Evolutionary conservation across 2,888 invertebrate genomes (phyloP), one percentile per base, ranked within the genome.

Genomic region (Agrochola circellaris): DNA sequence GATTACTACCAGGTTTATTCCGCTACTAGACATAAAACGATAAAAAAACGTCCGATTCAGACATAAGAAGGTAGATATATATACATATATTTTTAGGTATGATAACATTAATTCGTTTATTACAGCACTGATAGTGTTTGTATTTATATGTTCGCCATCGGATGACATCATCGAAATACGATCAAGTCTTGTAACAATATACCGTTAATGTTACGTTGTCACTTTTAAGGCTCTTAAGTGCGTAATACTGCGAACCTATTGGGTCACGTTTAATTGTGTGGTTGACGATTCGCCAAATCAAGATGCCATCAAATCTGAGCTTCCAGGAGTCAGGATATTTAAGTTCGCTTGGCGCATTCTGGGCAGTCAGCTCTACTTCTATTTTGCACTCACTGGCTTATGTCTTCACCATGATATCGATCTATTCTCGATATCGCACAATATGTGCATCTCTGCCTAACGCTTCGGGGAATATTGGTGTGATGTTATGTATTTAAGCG

Each of bases 151-250:
- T 38, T 69, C 60, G 64, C 51, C 80, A 80, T 83, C 77, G 70
- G 69, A 79, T 81, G 77, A 82, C 70, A 89, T 85, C 81, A 75
- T 80, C 56, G 81, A 82, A 83, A 73, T 82, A 51, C 65, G 86
- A 82, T 82, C 82, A 75, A 48, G 61, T 45, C 60, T 72, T 69
- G 80, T 66, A 77, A 75, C 77, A 81, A 75, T 80, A 77, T 68
- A 83, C 78, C 7, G 61, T 56, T 86, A 67, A 56, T 66, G 67
- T 61, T 30, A 56, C n/a, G 58, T 67, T 65, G 68, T 45, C 45
- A 45, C 60, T 66, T 82, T 81, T 66, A 70, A 70, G 84, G 79
- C 70, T 54, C 54, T 15, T 23, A 48, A 71, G 48, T 67, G 70
- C 61, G 58, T 68, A 61, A 34, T 58, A 64, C 42, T 73, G 48